Evolutionary conservation across 2,797 vertebrate genomes (phyloP), one percentile per base, ranked within the genome.

Genomic region (Momotus momota): DNA sequence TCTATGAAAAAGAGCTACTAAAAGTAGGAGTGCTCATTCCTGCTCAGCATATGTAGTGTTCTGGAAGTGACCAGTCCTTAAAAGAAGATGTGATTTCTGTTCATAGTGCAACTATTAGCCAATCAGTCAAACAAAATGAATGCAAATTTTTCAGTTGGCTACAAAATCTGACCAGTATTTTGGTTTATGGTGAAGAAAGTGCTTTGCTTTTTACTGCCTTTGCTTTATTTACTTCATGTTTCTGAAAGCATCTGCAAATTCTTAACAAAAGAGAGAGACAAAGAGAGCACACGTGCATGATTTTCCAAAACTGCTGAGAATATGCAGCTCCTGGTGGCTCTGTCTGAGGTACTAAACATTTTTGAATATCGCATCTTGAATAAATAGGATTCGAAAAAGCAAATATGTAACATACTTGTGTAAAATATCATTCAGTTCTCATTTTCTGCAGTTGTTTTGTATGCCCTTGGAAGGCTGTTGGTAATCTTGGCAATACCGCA

Each of bases 221-320:
- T 83, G 11, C 23, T 93, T 86, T 73, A 41, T 85, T 86, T 83
- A 69, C 58, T 29, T 81, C 1, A 1, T 88, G 77, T 41, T 75
- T 91, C 64, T 87, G 70, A 78, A 89, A 72, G 66, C 83, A 66
- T n/a, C 25, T 81, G 41, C 57, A 74, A 83, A 84, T 88, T 72
- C 49, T 81, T 79, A 64, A 62, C 20, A 16, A 64, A 14, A 62
- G n/a, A 61, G 52, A 82, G 33, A 85, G 41, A 52, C 13, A 51
- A 69, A 69, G 57, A 79, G 6, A 54, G 35, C 18, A 33, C 17
- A 16, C 22, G 9, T 14, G 21, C 43, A 5, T 43, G 18, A 20
- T 75, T 91, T 92, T 84, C 61, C 46, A 51, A 27, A 86, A 60
- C 41, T 55, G 20, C 31, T 49, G 57, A 73, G 51, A 35, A 67